Evolutionary conservation across 2,888 invertebrate genomes (phyloP), one percentile per base, ranked within the genome.

Genomic region (Drosophila koepferae): DNA sequence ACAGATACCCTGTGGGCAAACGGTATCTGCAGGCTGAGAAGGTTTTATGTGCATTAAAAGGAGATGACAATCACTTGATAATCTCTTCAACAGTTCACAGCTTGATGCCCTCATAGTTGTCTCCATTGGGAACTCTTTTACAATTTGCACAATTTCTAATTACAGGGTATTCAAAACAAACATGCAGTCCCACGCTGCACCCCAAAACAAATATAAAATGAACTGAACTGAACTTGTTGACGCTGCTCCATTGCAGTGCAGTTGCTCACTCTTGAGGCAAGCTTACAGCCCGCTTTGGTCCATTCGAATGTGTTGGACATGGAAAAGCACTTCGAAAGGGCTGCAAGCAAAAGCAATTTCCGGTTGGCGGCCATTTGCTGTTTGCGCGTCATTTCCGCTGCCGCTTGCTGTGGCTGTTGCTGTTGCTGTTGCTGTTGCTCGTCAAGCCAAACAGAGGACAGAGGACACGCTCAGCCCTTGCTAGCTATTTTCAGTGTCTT

Each of bases 371-470:
- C 78, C 81, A 85, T 80, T 82, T 80, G 68, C 63, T 76, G 76
- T 74, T 76, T 76, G 78, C 81, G 83, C 83, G 83, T 83, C 83
- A 83, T 83, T 83, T 83, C 83, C 86, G 81, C 60, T 60, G 58
- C 38, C 40, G n/a, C 40, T 36, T 36, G 34, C n/a, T 10, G 60
- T 23, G 48, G 28, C 49, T 54, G n/a, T n/a, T n/a, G n/a, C n/a
- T n/a, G n/a, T n/a, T n/a, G n/a, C n/a, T n/a, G n/a, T 36, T 36
- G 34, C n/a, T 10, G 60, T 23, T 53, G 28, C 49, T 54, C 62
- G n/a, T 16, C 31, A 34, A 23, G 12, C 12, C 20, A 51, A 20
- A 51, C 38, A 23, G 38, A 38, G 28, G 28, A 16, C 23, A 36
- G n/a, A 40, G 28, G n/a, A 34, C 51, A 16, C n/a, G 34, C 9